A percentile compares a stretch with the other conserved stretches of the same genome.
These are phyloP conservation scores for Theodoxus fluviatilis DNA, from an alignment of 2,888 invertebrate genomes.

Conservation along the genomic window DNA sequence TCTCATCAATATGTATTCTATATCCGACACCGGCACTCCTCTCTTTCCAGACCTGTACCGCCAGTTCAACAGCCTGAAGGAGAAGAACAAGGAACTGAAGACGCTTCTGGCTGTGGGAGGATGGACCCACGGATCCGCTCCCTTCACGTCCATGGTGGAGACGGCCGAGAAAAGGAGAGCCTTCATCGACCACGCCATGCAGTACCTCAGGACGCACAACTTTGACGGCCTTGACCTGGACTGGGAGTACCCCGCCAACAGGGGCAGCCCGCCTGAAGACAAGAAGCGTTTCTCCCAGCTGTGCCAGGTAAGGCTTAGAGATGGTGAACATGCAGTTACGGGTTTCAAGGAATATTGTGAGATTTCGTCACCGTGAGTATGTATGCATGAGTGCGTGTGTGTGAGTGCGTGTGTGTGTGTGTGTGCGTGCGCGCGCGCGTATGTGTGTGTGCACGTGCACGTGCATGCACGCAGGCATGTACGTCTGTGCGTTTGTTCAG, in stretches of 20 bases:
- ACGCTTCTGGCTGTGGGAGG: slow-evolving; percentile 59
- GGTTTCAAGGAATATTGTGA: no score
- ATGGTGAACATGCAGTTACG: no score
- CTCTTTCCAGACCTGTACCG: slow-evolving; percentile 38
- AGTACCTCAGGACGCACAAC: slow-evolving; percentile 42
- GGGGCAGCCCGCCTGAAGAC: slow-evolving; percentile 52
- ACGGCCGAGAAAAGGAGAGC: slow-evolving; percentile 32
- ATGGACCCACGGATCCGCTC: slow-evolving; percentile 50
- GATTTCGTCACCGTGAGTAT: no score
- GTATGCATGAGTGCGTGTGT: no score
- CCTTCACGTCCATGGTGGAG: slow-evolving; percentile 49
- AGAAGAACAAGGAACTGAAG: slow-evolving; percentile 45
- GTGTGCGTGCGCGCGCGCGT: no score
- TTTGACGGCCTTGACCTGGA: slow-evolving; percentile 61
- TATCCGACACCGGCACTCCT: no score
- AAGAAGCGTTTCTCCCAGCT: slow-evolving; percentile 43
- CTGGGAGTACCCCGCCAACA: slow-evolving; percentile 56
- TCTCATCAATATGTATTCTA: no score
- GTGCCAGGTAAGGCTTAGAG: slow-evolving; percentile 37
- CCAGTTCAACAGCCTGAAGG: slow-evolving; percentile 46
- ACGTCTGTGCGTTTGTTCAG: no score
- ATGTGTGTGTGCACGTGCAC: no score
- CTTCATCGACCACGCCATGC: slow-evolving; percentile 46
- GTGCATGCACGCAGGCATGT: no score
- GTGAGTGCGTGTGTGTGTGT: no score